phyloP scores from a whole-genome alignment of 2,797 vertebrate species.

The Onychomys leucogaster region DNA sequence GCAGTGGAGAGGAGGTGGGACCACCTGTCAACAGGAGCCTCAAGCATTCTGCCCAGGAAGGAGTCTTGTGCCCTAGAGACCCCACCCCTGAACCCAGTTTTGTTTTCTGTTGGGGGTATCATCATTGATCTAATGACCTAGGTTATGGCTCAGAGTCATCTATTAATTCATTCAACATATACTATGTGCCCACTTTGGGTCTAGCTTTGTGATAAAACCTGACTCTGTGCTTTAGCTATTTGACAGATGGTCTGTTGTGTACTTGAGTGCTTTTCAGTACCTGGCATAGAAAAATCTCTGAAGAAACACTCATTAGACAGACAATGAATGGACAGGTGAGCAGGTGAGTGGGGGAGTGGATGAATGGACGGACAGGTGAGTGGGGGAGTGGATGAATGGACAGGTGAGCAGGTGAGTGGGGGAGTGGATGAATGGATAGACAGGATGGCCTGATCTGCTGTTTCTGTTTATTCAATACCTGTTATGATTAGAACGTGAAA shows the following conservation, averaged over 20 bases:
- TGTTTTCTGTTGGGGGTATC: neutral
- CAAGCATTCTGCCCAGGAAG: neutral
- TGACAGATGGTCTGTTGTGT: neutral
- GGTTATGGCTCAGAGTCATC: neutral
- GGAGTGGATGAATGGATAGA: too few species aligned
- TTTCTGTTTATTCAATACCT: neutral
- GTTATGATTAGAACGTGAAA: neutral
- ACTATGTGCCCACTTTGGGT: neutral
- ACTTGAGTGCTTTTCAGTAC: neutral
- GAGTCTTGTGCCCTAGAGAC: neutral
- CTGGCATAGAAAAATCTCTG: neutral
- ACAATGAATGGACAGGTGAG: neutral
- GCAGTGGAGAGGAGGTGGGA: neutral
- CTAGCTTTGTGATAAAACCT: neutral
- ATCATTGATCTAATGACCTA: neutral
- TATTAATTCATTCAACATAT: neutral
- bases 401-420: too few species aligned
- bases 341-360: too few species aligned
- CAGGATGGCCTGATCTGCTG: neutral
- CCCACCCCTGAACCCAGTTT: neutral
- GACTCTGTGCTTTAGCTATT: neutral
- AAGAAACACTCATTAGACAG: neutral
- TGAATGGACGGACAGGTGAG: too few species aligned
- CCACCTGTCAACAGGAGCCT: neutral
- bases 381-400: too few species aligned